Percentiles rank a stretch among this genome's conserved stretches.
Evolutionary conservation across 2,888 invertebrate species (phyloP).

Genomic region (Allygus modestus): DNA sequence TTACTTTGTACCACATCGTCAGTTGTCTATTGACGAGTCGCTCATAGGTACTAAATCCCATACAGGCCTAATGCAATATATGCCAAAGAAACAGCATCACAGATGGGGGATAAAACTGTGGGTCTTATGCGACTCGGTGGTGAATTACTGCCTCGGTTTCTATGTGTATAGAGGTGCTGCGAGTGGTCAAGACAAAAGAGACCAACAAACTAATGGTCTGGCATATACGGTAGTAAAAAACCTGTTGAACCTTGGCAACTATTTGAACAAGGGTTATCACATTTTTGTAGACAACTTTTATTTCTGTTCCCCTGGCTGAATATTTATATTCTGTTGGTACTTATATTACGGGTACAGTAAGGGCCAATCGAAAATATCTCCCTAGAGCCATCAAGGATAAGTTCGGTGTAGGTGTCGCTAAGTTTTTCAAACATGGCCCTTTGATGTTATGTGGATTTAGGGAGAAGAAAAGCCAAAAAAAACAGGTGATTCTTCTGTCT

Average conservation of each 20-base stretch:
- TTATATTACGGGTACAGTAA: conserved; percentile 17
- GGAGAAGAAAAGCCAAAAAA: neutral
- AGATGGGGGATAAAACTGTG: conserved; percentile 32
- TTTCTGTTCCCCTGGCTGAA: conserved; percentile 12
- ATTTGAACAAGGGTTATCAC: conserved; percentile 51
- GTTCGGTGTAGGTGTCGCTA: neutral
- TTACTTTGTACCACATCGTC: neutral
- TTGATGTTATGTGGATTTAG: neutral
- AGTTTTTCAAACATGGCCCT: neutral
- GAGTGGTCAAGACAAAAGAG: neutral
- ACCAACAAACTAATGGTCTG: neutral
- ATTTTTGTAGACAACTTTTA: conserved; percentile 40
- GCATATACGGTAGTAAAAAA: conserved; percentile 19
- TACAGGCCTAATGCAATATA: neutral
- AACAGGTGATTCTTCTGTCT: neutral
- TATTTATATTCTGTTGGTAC: neutral
- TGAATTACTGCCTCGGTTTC: neutral
- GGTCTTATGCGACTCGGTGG: conserved; percentile 15
- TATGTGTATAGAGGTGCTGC: neutral
- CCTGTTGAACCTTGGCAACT: neutral
- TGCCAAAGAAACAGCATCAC: conserved; percentile 36
- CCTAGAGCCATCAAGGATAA: neutral
- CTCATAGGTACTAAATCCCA: conserved; percentile 7
- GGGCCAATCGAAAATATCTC: neutral
- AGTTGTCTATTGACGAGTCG: neutral